Percentiles rank a stretch among this genome's conserved stretches.
These are phyloP conservation scores for Austrofundulus limnaeus DNA, from an alignment of 2,113 vertebrate genomes.

Conservation along the genomic window DNA sequence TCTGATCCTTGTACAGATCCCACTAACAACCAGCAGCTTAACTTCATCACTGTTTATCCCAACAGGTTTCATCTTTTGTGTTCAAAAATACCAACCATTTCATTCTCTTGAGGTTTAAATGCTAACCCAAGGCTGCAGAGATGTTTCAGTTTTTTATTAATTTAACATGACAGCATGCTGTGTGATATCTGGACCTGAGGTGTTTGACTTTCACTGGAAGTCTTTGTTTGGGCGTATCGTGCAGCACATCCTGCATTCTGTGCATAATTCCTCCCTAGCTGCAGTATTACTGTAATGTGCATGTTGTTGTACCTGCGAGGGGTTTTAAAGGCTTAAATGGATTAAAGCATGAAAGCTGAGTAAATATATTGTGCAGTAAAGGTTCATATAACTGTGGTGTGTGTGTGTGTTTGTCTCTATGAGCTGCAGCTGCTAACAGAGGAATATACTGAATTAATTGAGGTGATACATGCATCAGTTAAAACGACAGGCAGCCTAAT, in stretches of 20 bases:
- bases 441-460: slow-evolving; percentile 28
- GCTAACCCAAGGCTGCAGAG: slow-evolving; percentile 24
- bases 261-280: slow-evolving; percentile 9
- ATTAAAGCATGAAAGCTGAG: slow-evolving; percentile 25
- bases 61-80: slow-evolving; percentile 22
- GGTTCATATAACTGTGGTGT: no score
- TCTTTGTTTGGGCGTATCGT: slow-evolving; percentile 32
- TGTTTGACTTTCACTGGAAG: slow-evolving; percentile 15
- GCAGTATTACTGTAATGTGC: slow-evolving; percentile 36
- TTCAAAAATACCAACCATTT: neutral
- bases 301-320: slow-evolving; percentile 46
- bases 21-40: neutral
- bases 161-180: slow-evolving; percentile 52
- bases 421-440: slow-evolving; percentile 8
- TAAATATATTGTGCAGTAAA: slow-evolving; percentile 22
- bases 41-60: slow-evolving; percentile 15
- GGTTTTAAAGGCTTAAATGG: slow-evolving; percentile 1
- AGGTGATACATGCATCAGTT: slow-evolving; percentile 27
- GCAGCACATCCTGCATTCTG: slow-evolving; percentile 8
- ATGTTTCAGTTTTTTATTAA: slow-evolving; percentile 49
- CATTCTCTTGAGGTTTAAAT: slow-evolving; percentile 14
- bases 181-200: slow-evolving; percentile 47
- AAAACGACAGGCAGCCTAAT: slow-evolving; percentile 44
- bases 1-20: neutral
- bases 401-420: slow-evolving; percentile 22